A percentile compares a stretch with the other conserved stretches of the same genome.
These are phyloP conservation scores for Symphodus melops DNA, from an alignment of 2,113 vertebrate species.

Conservation along the genomic window DNA sequence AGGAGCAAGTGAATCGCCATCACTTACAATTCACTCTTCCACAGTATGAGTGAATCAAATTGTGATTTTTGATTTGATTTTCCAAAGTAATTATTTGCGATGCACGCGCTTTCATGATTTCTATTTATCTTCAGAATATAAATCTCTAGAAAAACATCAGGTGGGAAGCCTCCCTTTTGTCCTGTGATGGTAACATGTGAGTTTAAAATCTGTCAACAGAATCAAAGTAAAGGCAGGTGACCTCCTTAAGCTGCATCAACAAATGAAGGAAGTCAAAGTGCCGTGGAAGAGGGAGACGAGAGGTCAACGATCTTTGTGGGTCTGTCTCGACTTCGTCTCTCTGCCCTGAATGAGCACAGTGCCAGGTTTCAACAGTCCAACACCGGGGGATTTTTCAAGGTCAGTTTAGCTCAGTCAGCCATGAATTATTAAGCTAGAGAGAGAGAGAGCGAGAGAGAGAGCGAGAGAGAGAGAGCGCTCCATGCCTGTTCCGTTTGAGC, in stretches of 20 bases:
- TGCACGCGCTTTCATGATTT: no score
- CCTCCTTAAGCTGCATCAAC: background rate
- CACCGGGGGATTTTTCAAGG: conserved; percentile 73
- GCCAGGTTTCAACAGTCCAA: conserved; percentile 60
- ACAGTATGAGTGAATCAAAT: no score
- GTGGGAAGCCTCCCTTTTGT: no score
- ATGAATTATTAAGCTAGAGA: conserved; percentile 81
- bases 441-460: no score
- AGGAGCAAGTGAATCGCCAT: no score
- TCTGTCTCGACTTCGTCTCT: conserved; percentile 45
- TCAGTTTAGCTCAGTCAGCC: conserved; percentile 71
- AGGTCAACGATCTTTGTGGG: background rate
- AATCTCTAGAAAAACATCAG: no score
- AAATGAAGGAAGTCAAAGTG: background rate
- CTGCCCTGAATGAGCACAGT: conserved; percentile 64
- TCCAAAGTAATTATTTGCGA: no score
- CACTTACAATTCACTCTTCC: no score
- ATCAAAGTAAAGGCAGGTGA: background rate
- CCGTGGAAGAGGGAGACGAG: background rate
- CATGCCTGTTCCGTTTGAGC: conserved; percentile 36
- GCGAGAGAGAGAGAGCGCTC: conserved; percentile 57
- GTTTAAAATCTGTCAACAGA: background rate
- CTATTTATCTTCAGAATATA: no score
- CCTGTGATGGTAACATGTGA: background rate
- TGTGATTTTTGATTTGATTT: no score